phyloP scores from a whole-genome alignment of 2,797 vertebrate species.

The Clarias pachynema region DNA sequence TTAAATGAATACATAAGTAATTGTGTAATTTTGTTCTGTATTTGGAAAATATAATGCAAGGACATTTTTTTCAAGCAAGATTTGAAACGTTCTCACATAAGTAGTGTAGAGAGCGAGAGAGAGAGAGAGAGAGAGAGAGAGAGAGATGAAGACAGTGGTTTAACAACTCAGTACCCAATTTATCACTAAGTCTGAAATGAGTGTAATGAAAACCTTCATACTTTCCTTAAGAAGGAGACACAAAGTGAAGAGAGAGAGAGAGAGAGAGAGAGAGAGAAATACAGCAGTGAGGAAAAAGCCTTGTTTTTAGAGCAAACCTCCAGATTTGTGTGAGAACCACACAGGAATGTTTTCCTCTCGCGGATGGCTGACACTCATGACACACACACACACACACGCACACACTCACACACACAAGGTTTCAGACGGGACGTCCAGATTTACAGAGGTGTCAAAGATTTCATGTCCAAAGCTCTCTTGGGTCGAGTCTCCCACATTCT shows the following conservation, averaged over 20 bases:
- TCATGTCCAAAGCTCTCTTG: slow-evolving; percentile 56
- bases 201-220: slow-evolving; percentile 62
- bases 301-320: slow-evolving; percentile 59
- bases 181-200: slow-evolving; percentile 67
- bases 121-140: slow-evolving; percentile 49
- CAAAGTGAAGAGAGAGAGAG: neutral
- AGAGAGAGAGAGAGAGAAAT: slow-evolving; percentile 10
- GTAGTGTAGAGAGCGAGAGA: slow-evolving; percentile 18
- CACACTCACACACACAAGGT: slow-evolving; percentile 51
- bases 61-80: neutral
- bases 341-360: slow-evolving; percentile 79
- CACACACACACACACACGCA: slow-evolving; percentile 53
- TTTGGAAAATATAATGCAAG: neutral
- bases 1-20: neutral
- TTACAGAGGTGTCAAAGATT: slow-evolving; percentile 59
- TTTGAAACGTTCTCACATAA: neutral
- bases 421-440: slow-evolving; percentile 53
- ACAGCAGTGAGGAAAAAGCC: slow-evolving; percentile 49
- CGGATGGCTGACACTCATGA: slow-evolving; percentile 78
- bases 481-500: slow-evolving; percentile 43
- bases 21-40: no score
- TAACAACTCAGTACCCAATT: slow-evolving; percentile 64
- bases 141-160: slow-evolving; percentile 57
- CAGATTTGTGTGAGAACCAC: slow-evolving; percentile 60
- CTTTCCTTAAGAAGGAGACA: slow-evolving; percentile 22